Percentiles rank a stretch among this genome's conserved stretches.
Evolutionary conservation across 2,797 vertebrate genomes (phyloP).

Genomic region (Danio choprae): DNA sequence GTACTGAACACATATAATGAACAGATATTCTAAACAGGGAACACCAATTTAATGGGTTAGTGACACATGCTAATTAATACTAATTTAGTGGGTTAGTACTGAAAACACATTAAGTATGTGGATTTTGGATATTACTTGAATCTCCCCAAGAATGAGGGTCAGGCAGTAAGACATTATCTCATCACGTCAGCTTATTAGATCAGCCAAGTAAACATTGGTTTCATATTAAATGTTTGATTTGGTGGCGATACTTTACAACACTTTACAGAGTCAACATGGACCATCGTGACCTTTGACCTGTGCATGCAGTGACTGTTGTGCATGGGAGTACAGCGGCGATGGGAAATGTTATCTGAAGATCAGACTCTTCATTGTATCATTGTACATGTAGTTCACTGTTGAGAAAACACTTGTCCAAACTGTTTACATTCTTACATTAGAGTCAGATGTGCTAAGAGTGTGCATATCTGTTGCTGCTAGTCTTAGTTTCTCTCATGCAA

Average conservation of each 20-base stretch:
- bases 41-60: too few species aligned
- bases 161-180: not conserved
- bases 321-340: not conserved
- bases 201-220: not conserved
- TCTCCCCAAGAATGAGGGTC: not conserved
- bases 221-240: not conserved
- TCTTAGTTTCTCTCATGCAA: not conserved
- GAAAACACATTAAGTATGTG: not conserved
- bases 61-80: too few species aligned
- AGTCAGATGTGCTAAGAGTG: not conserved
- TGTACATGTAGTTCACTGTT: constrained; percentile 9
- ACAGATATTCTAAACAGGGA: too few species aligned
- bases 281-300: not conserved
- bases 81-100: not conserved
- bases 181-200: not conserved
- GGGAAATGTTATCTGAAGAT: not conserved
- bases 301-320: not conserved
- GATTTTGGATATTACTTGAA: not conserved
- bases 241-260: not conserved
- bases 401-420: constrained; percentile 11
- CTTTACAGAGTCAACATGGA: not conserved
- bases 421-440: constrained; percentile 11
- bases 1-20: too few species aligned
- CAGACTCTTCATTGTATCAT: constrained; percentile 10
- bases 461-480: not conserved